phyloP scores from a whole-genome alignment of 2,113 vertebrate species.

The Vanacampus margaritifer region DNA sequence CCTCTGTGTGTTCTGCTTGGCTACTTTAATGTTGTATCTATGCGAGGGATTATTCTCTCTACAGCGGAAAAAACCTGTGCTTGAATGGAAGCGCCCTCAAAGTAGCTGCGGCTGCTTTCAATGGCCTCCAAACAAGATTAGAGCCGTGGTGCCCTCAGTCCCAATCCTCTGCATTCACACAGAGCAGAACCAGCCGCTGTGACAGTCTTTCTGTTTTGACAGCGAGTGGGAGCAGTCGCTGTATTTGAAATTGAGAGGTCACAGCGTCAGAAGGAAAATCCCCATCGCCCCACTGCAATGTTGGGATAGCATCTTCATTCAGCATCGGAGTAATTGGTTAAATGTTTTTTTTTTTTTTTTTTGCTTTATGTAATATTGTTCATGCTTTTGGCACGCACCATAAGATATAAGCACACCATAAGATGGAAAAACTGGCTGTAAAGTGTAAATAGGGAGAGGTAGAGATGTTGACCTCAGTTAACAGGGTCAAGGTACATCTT shows the following conservation, averaged over 20 bases:
- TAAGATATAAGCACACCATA: background rate
- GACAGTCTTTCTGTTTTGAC: constrained; percentile 69
- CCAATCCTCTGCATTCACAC: constrained; percentile 71
- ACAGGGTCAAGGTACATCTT: background rate
- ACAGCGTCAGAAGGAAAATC: constrained; percentile 38
- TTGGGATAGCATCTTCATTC: constrained; percentile 11
- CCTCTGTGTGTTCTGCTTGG: constrained; percentile 73
- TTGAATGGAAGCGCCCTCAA: constrained; percentile 72
- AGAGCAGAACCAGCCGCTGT: constrained; percentile 67
- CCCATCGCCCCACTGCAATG: constrained; percentile 29
- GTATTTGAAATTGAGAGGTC: constrained; percentile 69
- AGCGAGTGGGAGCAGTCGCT: constrained; percentile 57
- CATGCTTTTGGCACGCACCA: constrained; percentile 27
- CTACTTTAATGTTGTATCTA: constrained; percentile 77
- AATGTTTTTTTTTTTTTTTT: constrained; percentile 4
- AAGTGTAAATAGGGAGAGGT: background rate
- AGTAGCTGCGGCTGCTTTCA: constrained; percentile 70
- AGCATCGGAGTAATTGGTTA: background rate
- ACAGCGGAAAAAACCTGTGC: constrained; percentile 66
- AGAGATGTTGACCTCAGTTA: background rate
- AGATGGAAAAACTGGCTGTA: background rate
- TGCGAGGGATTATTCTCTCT: constrained; percentile 75
- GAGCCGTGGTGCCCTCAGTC: constrained; percentile 66
- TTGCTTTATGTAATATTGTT: constrained; percentile 19
- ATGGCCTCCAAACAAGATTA: constrained; percentile 77